phyloP scores from a whole-genome alignment of 2,113 vertebrate genomes.

The Pipra filicauda region DNA sequence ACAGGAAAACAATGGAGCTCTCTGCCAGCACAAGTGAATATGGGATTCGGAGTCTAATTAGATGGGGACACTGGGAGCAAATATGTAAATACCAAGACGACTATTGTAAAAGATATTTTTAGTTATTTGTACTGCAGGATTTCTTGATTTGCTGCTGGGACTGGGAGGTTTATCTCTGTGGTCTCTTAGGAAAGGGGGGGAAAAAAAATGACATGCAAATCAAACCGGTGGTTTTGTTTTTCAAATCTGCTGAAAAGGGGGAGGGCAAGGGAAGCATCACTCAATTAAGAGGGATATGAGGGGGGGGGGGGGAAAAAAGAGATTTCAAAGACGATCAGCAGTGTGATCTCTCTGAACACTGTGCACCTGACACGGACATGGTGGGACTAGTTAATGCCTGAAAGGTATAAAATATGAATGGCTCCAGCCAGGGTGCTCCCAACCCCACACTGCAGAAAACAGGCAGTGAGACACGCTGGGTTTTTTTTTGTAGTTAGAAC shows the following conservation, averaged over 20 bases:
- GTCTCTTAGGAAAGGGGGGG: background rate
- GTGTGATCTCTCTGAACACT: background rate
- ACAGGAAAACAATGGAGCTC: background rate
- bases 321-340: background rate
- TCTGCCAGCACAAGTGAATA: background rate
- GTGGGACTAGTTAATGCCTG: background rate
- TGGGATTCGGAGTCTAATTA: constrained; percentile 45
- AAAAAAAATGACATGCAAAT: background rate
- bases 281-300: background rate
- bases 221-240: background rate
- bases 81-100: constrained; percentile 33
- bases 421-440: background rate
- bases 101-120: constrained; percentile 22
- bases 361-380: rapidly evolving
- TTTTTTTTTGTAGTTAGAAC: background rate
- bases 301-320: too few relatives aligned
- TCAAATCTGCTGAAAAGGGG: background rate
- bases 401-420: background rate
- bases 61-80: constrained; percentile 44
- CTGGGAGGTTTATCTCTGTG: background rate
- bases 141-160: constrained; percentile 48
- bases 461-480: background rate
- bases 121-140: constrained; percentile 28
- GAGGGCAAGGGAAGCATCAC: background rate
- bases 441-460: background rate